Base-by-base conservation (phyloP, 1,140 invertebrate species). In the Bombus turneri region DNA sequence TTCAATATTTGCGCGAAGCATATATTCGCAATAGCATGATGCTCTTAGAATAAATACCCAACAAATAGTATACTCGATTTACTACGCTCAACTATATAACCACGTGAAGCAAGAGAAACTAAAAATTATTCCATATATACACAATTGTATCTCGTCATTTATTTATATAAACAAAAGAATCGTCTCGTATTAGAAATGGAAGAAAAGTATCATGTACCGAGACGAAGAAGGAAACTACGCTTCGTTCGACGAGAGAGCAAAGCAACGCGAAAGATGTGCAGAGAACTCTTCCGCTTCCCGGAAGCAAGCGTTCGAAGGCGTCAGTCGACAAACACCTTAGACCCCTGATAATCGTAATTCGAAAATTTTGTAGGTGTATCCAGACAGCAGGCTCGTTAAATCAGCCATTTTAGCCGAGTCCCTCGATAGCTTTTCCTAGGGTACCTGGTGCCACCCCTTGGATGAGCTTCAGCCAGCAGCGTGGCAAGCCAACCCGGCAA, bases 401-500 rank as follows among this genome's bases (percentile, higher is more conserved):
- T 91, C 90, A 83, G 89, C 90, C 90, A 91, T 91, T 91, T 91
- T 91, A 91, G 69, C 79, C 89, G 87, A 90, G 89, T 90, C 90
- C 85, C 86, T 81, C 90, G 90, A 91, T 91, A 88, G 90, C 89
- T 90, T 91, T 91, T 91, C 90, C 85, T 88, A 87, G 90, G 88
- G 87, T 92, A 93, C 92, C 92, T 93, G 92, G 88, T 91, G 88
- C 90, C 92, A 93, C 90, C 92, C 92, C 90, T 92, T 91, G 92
- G 92, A 93, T 93, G 92, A 93, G 91, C 92, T 90, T 92, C 92
- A 91, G 89, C 89, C 91, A 89, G 89, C 92, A 91, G 91, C 91
- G 90, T 91, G 88, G 92, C 92, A 92, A 93, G 91, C 92, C 92
- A 92, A 93, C 92, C 92, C 93, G 92, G 93, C 92, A 94, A 94